phyloP scores from a whole-genome alignment of 2,888 invertebrate species.

The Brachynemurus nebulosus region DNA sequence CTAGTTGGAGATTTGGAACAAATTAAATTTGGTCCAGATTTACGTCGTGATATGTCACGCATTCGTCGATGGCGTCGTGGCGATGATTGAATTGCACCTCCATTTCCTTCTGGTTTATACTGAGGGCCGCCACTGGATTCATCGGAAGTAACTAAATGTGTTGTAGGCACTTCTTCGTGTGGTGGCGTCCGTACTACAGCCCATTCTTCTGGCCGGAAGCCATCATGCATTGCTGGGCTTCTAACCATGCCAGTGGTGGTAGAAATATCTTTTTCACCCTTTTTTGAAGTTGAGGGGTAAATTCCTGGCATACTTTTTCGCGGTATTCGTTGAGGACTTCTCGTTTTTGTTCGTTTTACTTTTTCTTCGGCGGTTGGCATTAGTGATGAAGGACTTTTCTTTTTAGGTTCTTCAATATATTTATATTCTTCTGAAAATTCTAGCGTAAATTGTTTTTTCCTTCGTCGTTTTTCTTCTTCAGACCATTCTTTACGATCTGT shows the following conservation, averaged over 20 bases:
- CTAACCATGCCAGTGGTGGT: constrained; percentile 23
- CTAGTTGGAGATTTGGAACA: constrained; percentile 39
- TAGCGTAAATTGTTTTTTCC: constrained; percentile 61
- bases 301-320: constrained; percentile 24
- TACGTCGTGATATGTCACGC: constrained; percentile 47
- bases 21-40: constrained; percentile 39
- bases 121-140: constrained; percentile 31
- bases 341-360: constrained; percentile 27
- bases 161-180: constrained; percentile 12
- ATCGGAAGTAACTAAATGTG: constrained; percentile 27
- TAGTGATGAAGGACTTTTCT: constrained; percentile 4
- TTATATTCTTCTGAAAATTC: constrained; percentile 41
- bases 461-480: constrained; percentile 55
- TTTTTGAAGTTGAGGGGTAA: constrained; percentile 17
- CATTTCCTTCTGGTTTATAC: constrained; percentile 10
- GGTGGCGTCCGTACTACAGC: constrained; percentile 22
- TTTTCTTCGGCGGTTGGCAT: constrained; percentile 22
- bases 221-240: constrained; percentile 28
- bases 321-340: constrained; percentile 22
- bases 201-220: constrained; percentile 26
- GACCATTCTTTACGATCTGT: constrained; percentile 37
- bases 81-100: constrained; percentile 26
- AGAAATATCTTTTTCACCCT: constrained; percentile 23
- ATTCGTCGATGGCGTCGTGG: constrained; percentile 46
- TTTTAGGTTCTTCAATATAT: constrained; percentile 10